phyloP scores from a whole-genome alignment of 1,140 invertebrate species.

The Laupala kohalensis region DNA sequence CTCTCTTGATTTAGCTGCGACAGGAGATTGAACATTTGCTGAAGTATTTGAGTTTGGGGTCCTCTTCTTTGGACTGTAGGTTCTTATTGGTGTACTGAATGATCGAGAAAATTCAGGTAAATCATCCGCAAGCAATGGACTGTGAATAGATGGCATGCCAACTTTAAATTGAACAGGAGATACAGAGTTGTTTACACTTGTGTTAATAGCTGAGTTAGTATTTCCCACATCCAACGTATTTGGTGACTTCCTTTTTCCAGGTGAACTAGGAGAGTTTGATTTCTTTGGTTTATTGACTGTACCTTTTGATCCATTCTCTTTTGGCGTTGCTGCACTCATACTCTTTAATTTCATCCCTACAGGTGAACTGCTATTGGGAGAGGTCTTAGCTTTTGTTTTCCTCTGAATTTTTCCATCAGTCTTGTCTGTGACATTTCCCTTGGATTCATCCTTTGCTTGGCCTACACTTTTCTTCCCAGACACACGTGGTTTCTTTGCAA shows the following conservation, averaged over 20 bases:
- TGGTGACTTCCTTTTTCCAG: not conserved
- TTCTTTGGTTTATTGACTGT: not conserved
- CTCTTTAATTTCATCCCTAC: not conserved
- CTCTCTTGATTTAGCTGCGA: not conserved
- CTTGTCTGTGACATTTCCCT: not conserved
- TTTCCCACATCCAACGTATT: not conserved
- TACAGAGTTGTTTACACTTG: not conserved
- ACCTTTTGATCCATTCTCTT: not conserved
- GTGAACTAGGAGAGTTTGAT: not conserved
- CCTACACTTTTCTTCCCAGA: not conserved
- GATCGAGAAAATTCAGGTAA: not conserved
- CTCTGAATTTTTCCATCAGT: not conserved
- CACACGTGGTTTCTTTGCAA: not conserved
- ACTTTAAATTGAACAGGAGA: too few relatives aligned
- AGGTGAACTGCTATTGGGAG: not conserved
- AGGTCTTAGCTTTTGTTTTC: not conserved
- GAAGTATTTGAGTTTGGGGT: conserved; percentile 25
- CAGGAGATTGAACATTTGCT: not conserved
- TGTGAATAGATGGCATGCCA: too few relatives aligned
- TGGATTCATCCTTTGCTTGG: not conserved
- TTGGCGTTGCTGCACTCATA: not conserved
- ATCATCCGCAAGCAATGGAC: not conserved
- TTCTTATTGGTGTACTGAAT: conserved; percentile 7
- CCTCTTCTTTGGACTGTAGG: conserved; percentile 9
- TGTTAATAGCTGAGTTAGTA: not conserved